A percentile compares a stretch with the other conserved stretches of the same genome.
These are phyloP conservation scores for Cryptophagus acutangulus DNA, from an alignment of 2,888 invertebrate species.

Conservation along the genomic window DNA sequence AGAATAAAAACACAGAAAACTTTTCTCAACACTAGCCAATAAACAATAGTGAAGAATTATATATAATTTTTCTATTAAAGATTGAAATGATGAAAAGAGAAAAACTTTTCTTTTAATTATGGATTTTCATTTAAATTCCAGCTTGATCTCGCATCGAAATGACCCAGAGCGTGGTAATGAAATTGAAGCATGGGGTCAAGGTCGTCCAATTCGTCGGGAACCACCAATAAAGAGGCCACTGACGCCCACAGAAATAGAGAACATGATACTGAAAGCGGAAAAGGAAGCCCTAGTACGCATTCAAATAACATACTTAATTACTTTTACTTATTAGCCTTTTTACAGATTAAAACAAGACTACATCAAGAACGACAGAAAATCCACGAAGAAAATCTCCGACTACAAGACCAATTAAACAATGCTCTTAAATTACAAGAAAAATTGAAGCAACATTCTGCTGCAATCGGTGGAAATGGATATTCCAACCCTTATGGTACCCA, in stretches of 20 bases:
- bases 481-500: conserved; percentile 2
- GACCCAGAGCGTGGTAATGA: conserved; percentile 48
- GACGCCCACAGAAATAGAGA: conserved; percentile 50
- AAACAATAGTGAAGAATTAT: neutral
- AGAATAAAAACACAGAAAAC: neutral
- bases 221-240: conserved; percentile 30
- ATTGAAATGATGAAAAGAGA: too few species aligned
- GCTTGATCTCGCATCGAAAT: conserved; percentile 16
- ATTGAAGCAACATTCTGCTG: conserved; percentile 40
- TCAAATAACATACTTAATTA: neutral
- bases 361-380: conserved; percentile 44
- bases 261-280: conserved; percentile 51
- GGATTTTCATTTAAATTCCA: neutral
- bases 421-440: conserved; percentile 45
- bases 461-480: too few species aligned
- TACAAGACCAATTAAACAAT: conserved; percentile 45
- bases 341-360: conserved; percentile 43
- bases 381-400: conserved; percentile 41
- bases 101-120: neutral
- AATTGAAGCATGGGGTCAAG: conserved; percentile 63
- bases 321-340: neutral
- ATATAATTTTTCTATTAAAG: too few species aligned
- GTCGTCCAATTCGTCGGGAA: conserved; percentile 38
- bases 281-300: conserved; percentile 57
- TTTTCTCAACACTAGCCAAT: neutral